Evolutionary conservation across 2,888 invertebrate genomes (phyloP).

Genomic region (Agriopis aurantiaria): DNA sequence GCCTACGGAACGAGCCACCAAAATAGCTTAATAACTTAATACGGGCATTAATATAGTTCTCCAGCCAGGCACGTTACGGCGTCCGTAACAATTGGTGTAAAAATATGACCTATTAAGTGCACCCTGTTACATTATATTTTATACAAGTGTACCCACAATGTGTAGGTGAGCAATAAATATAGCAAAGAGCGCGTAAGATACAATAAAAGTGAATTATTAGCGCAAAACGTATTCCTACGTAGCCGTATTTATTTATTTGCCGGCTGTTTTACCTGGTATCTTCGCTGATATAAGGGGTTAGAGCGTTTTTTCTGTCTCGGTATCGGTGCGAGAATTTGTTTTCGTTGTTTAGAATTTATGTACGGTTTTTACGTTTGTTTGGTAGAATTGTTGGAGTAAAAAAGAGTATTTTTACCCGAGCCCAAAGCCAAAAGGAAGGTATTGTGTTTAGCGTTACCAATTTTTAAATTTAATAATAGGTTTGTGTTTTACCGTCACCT

Average conservation of each 20-base stretch:
- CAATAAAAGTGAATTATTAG: constrained; percentile 85
- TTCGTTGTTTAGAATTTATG: constrained; percentile 51
- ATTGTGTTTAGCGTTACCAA: too few species aligned
- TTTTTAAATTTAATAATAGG: too few species aligned
- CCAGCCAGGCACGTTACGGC: constrained; percentile 46
- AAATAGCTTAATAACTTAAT: constrained; percentile 50
- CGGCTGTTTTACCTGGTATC: constrained; percentile 64
- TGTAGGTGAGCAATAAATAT: constrained; percentile 82
- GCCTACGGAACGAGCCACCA: constrained; percentile 42
- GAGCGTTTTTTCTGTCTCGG: constrained; percentile 61
- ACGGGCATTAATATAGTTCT: constrained; percentile 48
- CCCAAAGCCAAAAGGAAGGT: too few species aligned
- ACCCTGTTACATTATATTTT: constrained; percentile 77
- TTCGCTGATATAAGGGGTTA: constrained; percentile 63
- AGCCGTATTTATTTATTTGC: constrained; percentile 71
- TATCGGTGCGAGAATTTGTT: constrained; percentile 56
- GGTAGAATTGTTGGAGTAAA: constrained; percentile 21
- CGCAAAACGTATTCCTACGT: constrained; percentile 77
- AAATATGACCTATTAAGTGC: constrained; percentile 71
- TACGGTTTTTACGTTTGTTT: constrained; percentile 36
- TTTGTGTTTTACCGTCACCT: too few species aligned
- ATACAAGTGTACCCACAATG: constrained; percentile 75
- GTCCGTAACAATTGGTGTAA: constrained; percentile 62
- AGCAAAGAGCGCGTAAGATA: constrained; percentile 83
- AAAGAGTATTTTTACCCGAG: background rate